Percentiles rank a stretch among this genome's conserved stretches.
Evolutionary conservation across 2,113 vertebrate species (phyloP).

Genomic region (Zosterops lateralis): DNA sequence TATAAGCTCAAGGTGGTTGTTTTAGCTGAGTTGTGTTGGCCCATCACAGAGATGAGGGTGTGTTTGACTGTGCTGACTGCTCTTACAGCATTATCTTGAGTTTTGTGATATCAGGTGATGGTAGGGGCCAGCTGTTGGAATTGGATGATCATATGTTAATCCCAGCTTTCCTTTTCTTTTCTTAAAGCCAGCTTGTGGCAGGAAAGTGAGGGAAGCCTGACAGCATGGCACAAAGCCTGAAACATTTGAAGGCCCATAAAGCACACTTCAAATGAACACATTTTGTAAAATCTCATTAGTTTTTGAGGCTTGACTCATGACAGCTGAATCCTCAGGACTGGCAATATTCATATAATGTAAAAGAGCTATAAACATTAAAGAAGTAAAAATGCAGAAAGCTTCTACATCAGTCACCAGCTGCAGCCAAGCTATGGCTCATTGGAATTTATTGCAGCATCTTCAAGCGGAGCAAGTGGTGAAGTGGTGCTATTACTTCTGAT

Average conservation of each 20-base stretch:
- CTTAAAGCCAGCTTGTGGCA: background rate
- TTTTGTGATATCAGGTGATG: background rate
- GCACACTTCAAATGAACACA: background rate
- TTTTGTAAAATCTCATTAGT: conserved; percentile 28
- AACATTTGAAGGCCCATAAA: conserved; percentile 11
- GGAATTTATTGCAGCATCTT: conserved; percentile 52
- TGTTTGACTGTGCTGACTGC: background rate
- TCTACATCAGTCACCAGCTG: conserved; percentile 22
- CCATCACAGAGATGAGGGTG: background rate
- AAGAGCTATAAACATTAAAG: conserved; percentile 55
- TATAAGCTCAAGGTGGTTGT: background rate
- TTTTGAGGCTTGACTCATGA: conserved; percentile 32
- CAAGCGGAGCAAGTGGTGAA: conserved; percentile 30
- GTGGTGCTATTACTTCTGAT: conserved; percentile 52
- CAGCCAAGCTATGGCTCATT: conserved; percentile 7
- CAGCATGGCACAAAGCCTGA: background rate
- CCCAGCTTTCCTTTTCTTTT: background rate
- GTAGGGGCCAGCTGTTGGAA: background rate
- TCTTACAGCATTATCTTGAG: background rate
- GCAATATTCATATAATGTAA: conserved; percentile 19
- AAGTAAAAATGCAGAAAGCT: conserved; percentile 30
- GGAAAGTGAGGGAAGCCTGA: background rate
- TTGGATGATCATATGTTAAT: background rate
- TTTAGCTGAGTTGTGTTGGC: background rate
- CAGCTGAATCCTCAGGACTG: background rate